A percentile compares a stretch with the other conserved stretches of the same genome.
Evolutionary conservation across 2,888 invertebrate genomes (phyloP).

Genomic region (Heliothis peltigera): DNA sequence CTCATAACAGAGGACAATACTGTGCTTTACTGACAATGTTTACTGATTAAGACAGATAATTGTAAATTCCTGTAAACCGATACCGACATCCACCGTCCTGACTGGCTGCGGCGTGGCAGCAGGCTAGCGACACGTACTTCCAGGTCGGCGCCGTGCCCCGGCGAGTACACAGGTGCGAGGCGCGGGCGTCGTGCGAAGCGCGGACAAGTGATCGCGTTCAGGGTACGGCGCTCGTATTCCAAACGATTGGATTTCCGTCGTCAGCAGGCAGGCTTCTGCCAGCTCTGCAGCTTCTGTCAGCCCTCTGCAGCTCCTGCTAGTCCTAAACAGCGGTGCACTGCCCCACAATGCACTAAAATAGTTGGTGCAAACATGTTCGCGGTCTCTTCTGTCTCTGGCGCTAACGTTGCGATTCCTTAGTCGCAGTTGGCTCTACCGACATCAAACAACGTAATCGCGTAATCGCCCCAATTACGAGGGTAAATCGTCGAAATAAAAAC

Average conservation of each 20-base stretch:
- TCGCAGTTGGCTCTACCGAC: not conserved
- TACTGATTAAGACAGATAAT: no score
- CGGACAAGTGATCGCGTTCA: conserved; percentile 55
- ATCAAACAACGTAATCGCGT: not conserved
- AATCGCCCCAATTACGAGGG: conserved; percentile 16
- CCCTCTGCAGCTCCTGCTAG: no score
- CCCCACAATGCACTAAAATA: conserved; percentile 50
- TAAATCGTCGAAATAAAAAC: conserved; percentile 12
- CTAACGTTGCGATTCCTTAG: not conserved
- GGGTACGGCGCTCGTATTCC: conserved; percentile 53
- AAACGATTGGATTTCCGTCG: conserved; percentile 61
- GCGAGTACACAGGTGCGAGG: conserved; percentile 43
- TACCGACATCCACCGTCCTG: no score
- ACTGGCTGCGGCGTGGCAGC: no score
- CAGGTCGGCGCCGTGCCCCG: no score
- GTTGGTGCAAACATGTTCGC: conserved; percentile 26
- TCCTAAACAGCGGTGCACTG: conserved; percentile 53
- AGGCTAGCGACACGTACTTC: no score
- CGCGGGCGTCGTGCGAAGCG: conserved; percentile 55
- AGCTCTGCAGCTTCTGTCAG: no score
- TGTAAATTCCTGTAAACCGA: no score
- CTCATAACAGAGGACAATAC: no score
- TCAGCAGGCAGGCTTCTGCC: no score
- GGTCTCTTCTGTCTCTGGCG: conserved; percentile 18
- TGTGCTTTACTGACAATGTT: no score